These are phyloP conservation scores for Sesia apiformis DNA, from an alignment of 2,888 invertebrate species.

Conservation along the genomic window DNA sequence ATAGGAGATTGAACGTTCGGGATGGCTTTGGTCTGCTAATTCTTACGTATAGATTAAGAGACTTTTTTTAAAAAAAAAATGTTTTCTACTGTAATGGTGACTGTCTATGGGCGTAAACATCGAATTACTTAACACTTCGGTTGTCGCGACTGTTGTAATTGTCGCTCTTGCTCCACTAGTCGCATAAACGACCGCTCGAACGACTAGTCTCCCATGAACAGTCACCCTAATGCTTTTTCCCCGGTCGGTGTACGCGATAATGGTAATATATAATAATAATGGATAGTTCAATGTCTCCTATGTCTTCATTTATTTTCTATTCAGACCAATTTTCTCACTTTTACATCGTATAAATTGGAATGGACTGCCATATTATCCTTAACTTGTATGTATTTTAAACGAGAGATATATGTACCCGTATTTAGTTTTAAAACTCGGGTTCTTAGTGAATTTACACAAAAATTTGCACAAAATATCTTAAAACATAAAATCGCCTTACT, in stretches of 20 bases:
- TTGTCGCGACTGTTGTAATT: no score
- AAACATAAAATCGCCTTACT: no score
- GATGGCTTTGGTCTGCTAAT: constrained; percentile 57
- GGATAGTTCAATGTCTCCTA: constrained; percentile 42
- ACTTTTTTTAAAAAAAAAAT: constrained; percentile 60
- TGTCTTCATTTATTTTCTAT: constrained; percentile 36
- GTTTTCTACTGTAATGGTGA: constrained; percentile 50
- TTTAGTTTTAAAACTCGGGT: not conserved
- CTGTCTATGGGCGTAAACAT: no score
- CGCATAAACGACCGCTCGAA: no score
- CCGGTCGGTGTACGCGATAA: constrained; percentile 51
- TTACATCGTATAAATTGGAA: constrained; percentile 54
- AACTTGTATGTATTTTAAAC: constrained; percentile 8
- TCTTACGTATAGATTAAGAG: constrained; percentile 49
- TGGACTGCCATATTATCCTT: constrained; percentile 67
- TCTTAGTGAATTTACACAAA: no score
- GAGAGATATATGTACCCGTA: not conserved
- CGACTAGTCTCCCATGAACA: no score
- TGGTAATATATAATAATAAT: constrained; percentile 16
- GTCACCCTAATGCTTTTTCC: constrained; percentile 41
- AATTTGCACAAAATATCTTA: no score
- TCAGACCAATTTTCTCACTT: constrained; percentile 70
- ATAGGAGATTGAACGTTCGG: no score
- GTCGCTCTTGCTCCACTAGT: no score
- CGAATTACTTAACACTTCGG: no score